Conservation (phyloP, 2,888 invertebrate genomes). For the Escarpia spicata region DNA sequence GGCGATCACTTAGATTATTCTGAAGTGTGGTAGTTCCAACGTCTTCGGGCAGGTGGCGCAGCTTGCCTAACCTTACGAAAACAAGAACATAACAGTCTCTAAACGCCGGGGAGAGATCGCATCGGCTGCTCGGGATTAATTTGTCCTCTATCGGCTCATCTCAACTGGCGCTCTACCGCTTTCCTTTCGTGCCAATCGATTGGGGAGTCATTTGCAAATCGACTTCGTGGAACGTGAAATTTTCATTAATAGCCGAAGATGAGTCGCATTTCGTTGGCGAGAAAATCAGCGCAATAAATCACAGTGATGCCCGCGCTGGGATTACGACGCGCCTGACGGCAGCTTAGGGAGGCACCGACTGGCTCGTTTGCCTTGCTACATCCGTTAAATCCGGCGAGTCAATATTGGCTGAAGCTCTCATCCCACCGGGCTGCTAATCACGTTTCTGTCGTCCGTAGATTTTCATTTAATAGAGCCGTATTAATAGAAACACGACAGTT, state of each 20-base stretch:
- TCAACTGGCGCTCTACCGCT: constrained; percentile 16
- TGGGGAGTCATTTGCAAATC: constrained; percentile 35
- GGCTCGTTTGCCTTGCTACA: background rate
- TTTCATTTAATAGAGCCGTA: constrained; percentile 16
- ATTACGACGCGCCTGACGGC: background rate
- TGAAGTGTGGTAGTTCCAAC: background rate
- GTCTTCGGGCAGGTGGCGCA: background rate
- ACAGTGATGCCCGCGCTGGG: background rate
- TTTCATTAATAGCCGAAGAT: constrained; percentile 31
- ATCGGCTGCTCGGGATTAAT: background rate
- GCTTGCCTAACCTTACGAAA: background rate
- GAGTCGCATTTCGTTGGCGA: constrained; percentile 29
- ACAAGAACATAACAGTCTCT: constrained; percentile 16
- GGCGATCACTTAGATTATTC: background rate
- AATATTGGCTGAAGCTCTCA: constrained; percentile 1
- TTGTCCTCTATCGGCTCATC: background rate
- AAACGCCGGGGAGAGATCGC: background rate
- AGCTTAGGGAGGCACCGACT: background rate
- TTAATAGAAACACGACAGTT: background rate
- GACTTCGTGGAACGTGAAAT: constrained; percentile 34
- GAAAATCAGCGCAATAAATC: constrained; percentile 22
- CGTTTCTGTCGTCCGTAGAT: constrained; percentile 8
- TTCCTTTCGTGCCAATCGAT: constrained; percentile 22
- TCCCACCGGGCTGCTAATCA: background rate
- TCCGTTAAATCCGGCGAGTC: background rate